Conservation (phyloP, 2,797 vertebrate genomes). For the Setipinna tenuifilis region DNA sequence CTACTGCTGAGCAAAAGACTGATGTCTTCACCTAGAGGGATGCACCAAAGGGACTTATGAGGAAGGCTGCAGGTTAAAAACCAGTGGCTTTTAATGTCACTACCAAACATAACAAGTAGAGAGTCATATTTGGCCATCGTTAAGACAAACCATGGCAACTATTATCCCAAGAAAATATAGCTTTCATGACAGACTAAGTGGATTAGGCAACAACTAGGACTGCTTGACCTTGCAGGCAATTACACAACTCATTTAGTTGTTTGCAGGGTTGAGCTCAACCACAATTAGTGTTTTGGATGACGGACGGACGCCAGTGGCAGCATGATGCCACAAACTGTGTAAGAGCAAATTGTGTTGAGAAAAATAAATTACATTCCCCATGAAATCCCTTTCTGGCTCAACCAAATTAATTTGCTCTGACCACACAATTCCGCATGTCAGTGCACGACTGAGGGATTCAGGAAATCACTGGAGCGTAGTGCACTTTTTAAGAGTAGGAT, state of each 20-base stretch:
- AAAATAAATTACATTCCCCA: conserved; percentile 23
- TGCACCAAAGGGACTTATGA: neutral
- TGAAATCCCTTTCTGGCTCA: conserved; percentile 13
- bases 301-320: neutral
- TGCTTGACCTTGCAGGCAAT: conserved; percentile 16
- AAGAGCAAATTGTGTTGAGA: neutral
- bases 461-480: conserved; percentile 43
- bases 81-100: conserved; percentile 4
- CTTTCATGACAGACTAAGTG: conserved; percentile 14
- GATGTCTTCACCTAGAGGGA: neutral
- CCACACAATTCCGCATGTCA: conserved; percentile 20
- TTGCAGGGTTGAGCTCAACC: neutral
- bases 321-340: neutral
- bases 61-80: conserved; percentile 4
- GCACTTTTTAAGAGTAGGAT: conserved; percentile 56
- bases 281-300: conserved; percentile 27
- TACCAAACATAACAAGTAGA: neutral
- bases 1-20: neutral
- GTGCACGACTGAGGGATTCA: neutral
- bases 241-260: conserved; percentile 1
- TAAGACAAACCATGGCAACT: neutral
- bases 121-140: neutral
- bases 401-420: conserved; percentile 18
- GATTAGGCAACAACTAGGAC: neutral
- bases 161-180: neutral